Conservation (phyloP, 2,113 vertebrate species). For the Centropus bengalensis region DNA sequence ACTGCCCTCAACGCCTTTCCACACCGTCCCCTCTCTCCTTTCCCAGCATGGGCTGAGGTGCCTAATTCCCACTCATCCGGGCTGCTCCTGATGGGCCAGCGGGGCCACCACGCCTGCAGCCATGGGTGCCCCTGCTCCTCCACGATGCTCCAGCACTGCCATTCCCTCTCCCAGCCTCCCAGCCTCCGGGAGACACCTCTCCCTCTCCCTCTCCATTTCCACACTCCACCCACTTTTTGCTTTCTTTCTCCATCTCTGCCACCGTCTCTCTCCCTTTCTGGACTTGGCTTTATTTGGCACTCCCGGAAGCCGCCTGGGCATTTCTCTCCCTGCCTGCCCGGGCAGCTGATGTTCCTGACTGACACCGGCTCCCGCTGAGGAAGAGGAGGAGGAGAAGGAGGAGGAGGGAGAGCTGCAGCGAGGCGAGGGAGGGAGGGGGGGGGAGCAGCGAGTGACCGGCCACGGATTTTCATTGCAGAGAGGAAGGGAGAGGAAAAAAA, state of each 20-base stretch:
- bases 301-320: conserved; percentile 84
- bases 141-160: background rate
- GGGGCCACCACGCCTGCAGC: fast-evolving
- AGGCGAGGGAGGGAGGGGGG: background rate
- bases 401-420: background rate
- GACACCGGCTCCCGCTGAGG: conserved; percentile 69
- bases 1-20: background rate
- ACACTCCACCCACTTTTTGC: conserved; percentile 61
- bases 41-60: background rate
- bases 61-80: background rate
- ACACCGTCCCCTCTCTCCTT: background rate
- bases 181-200: background rate
- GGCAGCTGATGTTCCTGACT: conserved; percentile 72
- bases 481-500: background rate
- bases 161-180: background rate
- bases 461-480: conserved; percentile 35
- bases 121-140: background rate
- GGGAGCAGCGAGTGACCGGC: background rate
- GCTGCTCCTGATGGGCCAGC: fast-evolving
- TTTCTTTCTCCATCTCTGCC: conserved; percentile 68
- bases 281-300: conserved; percentile 89
- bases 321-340: conserved; percentile 54
- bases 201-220: conserved; percentile 18
- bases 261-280: conserved; percentile 57
- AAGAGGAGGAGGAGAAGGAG: background rate